Conservation (phyloP, 2,888 invertebrate genomes). For the Tiliacea aurago region DNA sequence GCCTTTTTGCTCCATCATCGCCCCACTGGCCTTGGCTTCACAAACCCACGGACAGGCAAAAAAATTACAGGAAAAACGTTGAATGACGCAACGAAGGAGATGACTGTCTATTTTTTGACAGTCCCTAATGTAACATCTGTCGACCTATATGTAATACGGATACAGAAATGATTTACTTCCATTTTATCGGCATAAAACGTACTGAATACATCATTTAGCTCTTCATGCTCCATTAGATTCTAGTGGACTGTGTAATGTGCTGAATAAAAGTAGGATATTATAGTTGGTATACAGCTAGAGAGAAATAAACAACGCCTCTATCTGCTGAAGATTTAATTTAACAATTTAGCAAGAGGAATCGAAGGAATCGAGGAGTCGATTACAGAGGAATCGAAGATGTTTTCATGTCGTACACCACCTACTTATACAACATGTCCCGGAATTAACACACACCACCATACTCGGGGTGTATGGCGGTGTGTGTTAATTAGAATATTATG, state of each 20-base stretch:
- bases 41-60: slow-evolving; percentile 57
- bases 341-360: slow-evolving; percentile 17
- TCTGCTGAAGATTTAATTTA: slow-evolving; percentile 10
- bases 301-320: slow-evolving; percentile 12
- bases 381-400: slow-evolving; percentile 20
- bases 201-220: slow-evolving; percentile 36
- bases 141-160: background rate
- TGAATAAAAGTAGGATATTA: slow-evolving; percentile 23
- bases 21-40: slow-evolving; percentile 68
- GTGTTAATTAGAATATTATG: too few species aligned
- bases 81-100: slow-evolving; percentile 65
- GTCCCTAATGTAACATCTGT: slow-evolving; percentile 37
- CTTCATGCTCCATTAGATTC: slow-evolving; percentile 25
- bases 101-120: slow-evolving; percentile 56
- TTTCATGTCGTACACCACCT: background rate
- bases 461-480: too few species aligned
- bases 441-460: too few species aligned
- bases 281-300: background rate
- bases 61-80: slow-evolving; percentile 64
- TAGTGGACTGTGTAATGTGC: slow-evolving; percentile 30
- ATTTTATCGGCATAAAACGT: slow-evolving; percentile 19
- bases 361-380: too few species aligned
- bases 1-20: slow-evolving; percentile 66
- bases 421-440: background rate
- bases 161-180: slow-evolving; percentile 28